A percentile compares a stretch with the other conserved stretches of the same genome.
These are phyloP conservation scores for Aphaenogaster rudis DNA, from an alignment of 1,140 invertebrate genomes.

Conservation along the genomic window DNA sequence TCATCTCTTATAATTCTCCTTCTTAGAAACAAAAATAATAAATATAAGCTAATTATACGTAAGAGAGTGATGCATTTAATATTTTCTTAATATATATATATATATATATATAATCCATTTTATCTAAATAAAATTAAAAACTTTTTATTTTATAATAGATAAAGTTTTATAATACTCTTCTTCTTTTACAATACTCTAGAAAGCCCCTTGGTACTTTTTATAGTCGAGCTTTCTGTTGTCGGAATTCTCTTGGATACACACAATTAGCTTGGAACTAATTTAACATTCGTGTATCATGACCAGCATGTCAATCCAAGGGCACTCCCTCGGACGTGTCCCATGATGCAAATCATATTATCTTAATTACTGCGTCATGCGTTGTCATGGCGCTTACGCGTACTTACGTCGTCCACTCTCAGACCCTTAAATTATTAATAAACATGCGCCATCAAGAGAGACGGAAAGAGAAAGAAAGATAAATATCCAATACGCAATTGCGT, in stretches of 20 bases:
- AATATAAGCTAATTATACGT: neutral
- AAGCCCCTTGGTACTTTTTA: neutral
- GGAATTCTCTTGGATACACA: slow-evolving; percentile 38
- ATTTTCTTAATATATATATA: neutral
- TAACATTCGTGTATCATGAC: slow-evolving; percentile 54
- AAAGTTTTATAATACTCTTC: neutral
- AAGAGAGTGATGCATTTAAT: neutral
- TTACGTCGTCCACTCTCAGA: neutral
- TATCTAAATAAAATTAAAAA: slow-evolving; percentile 27
- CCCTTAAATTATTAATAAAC: slow-evolving; percentile 70
- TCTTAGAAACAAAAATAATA: neutral
- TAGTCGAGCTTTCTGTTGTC: neutral
- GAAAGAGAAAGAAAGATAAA: neutral
- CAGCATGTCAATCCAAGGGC: slow-evolving; percentile 20
- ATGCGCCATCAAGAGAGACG: neutral
- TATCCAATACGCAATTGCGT: slow-evolving; percentile 59
- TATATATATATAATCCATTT: neutral
- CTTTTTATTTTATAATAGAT: neutral
- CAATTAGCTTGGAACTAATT: slow-evolving; percentile 50
- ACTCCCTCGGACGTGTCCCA: slow-evolving; percentile 28
- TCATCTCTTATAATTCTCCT: neutral
- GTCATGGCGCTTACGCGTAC: slow-evolving; percentile 32
- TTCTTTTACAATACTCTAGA: neutral
- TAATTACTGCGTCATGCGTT: slow-evolving; percentile 62
- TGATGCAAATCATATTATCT: slow-evolving; percentile 68